Conservation (phyloP, 2,797 vertebrate genomes). For the Psittacula echo region DNA sequence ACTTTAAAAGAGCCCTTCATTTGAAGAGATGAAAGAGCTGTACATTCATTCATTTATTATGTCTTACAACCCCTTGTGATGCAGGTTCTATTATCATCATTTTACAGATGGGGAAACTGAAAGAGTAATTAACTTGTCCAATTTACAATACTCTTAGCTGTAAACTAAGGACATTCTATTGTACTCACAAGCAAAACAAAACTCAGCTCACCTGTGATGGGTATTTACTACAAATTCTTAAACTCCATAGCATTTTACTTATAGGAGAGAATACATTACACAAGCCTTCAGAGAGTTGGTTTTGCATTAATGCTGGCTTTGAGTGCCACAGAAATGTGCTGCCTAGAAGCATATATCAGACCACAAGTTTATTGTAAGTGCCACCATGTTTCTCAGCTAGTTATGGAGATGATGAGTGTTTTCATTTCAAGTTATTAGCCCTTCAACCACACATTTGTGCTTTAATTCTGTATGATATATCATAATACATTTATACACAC, state of each 20-base stretch:
- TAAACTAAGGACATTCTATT: conserved; percentile 32
- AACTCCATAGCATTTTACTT: neutral
- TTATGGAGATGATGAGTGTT: neutral
- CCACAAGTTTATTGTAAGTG: neutral
- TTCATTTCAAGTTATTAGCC: neutral
- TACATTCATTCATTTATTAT: conserved; percentile 43
- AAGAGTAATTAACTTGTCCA: conserved; percentile 54
- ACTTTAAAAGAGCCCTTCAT: conserved; percentile 61
- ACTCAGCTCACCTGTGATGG: conserved; percentile 10
- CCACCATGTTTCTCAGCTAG: neutral
- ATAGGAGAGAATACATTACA: neutral
- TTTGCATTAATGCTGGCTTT: neutral
- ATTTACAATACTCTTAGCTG: conserved; percentile 42
- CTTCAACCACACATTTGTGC: neutral
- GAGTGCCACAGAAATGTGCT: neutral
- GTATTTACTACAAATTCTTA: neutral
- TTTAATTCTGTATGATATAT: neutral
- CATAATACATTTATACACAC: neutral
- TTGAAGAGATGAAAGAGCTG: conserved; percentile 38
- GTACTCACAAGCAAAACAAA: conserved; percentile 34
- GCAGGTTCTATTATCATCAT: conserved; percentile 36
- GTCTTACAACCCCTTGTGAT: conserved; percentile 39
- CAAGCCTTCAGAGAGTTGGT: neutral
- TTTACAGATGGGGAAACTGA: conserved; percentile 55
- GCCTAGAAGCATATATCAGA: neutral